Conservation (phyloP, 2,113 vertebrate species). For the Salvelinus sp. region DNA sequence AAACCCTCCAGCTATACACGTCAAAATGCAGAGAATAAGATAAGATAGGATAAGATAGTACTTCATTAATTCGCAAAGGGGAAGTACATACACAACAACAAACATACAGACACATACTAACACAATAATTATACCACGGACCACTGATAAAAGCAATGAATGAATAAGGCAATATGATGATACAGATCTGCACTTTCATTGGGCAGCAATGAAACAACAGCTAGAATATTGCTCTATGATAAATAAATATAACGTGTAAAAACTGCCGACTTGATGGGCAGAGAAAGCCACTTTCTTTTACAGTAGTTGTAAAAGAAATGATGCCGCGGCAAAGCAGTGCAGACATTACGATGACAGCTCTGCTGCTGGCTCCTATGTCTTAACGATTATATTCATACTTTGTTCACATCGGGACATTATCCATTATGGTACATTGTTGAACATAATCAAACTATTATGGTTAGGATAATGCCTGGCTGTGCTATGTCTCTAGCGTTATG, state of each 20-base stretch:
- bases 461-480: background rate
- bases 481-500: background rate
- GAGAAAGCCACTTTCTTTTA: background rate
- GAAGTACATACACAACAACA: no score
- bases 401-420: background rate
- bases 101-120: no score
- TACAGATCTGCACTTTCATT: background rate
- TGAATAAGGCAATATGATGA: background rate
- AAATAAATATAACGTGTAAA: background rate
- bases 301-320: background rate
- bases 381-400: background rate
- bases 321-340: background rate
- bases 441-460: background rate
- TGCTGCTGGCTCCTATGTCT: no score
- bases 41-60: background rate
- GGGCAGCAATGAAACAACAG: background rate
- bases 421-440: background rate
- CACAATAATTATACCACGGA: no score
- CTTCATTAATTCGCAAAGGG: no score
- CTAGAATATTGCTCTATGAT: background rate
- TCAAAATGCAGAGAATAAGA: background rate
- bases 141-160: background rate
- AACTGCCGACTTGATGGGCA: background rate
- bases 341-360: background rate
- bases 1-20: no score